Evolutionary conservation across 2,888 invertebrate genomes (phyloP).

Genomic region (Amphipoea lucens): DNA sequence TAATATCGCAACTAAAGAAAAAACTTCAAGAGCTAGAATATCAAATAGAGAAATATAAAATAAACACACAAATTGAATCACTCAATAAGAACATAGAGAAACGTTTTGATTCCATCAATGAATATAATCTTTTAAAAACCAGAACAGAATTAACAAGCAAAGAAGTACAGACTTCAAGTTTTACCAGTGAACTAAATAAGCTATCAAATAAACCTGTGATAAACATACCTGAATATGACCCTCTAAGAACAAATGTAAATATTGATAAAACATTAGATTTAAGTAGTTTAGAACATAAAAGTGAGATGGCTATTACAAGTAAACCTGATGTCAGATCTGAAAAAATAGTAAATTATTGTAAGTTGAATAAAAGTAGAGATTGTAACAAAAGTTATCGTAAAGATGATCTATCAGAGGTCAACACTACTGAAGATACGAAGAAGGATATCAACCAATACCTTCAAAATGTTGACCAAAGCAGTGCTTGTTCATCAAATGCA

Average conservation of each 20-base stretch:
- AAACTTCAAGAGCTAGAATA: slow-evolving; percentile 83
- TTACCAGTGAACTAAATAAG: slow-evolving; percentile 76
- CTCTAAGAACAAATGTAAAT: slow-evolving; percentile 85
- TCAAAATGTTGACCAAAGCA: slow-evolving; percentile 66
- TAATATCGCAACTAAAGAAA: slow-evolving; percentile 82
- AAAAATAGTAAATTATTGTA: slow-evolving; percentile 89
- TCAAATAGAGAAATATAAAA: slow-evolving; percentile 83
- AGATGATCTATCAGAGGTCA: slow-evolving; percentile 71
- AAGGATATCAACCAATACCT: slow-evolving; percentile 65
- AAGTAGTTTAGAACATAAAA: slow-evolving; percentile 82
- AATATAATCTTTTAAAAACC: slow-evolving; percentile 71
- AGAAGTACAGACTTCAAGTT: slow-evolving; percentile 80
- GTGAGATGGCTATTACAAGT: slow-evolving; percentile 75
- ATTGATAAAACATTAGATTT: slow-evolving; percentile 81
- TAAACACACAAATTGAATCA: slow-evolving; percentile 80
- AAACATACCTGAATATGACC: slow-evolving; percentile 85
- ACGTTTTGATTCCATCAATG: slow-evolving; percentile 72
- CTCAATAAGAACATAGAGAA: slow-evolving; percentile 82
- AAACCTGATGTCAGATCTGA: slow-evolving; percentile 86
- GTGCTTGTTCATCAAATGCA: slow-evolving; percentile 81
- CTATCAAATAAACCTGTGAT: slow-evolving; percentile 84
- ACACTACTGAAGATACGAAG: slow-evolving; percentile 65
- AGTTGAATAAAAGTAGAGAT: slow-evolving; percentile 89
- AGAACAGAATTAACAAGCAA: slow-evolving; percentile 77
- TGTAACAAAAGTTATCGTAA: slow-evolving; percentile 77